Evolutionary conservation across 2,888 invertebrate genomes (phyloP).

Genomic region (Sinodicranocentrus sp.): DNA sequence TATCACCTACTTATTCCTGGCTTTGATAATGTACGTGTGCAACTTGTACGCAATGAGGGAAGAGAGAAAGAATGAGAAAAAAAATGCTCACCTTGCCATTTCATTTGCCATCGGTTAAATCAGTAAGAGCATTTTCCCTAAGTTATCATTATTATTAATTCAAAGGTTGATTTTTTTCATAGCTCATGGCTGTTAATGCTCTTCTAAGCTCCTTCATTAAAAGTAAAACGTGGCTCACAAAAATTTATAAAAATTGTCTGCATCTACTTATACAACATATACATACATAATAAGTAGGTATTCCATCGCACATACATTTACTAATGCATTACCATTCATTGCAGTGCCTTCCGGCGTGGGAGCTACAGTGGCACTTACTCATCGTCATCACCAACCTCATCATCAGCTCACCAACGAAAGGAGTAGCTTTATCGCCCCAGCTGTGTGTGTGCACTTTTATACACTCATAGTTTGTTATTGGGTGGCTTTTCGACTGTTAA

Average conservation of each 20-base stretch:
- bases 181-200: slow-evolving; percentile 41
- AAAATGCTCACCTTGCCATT: slow-evolving; percentile 45
- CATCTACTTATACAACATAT: not conserved
- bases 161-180: slow-evolving; percentile 49
- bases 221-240: slow-evolving; percentile 4
- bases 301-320: not conserved
- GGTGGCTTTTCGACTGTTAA: not conserved
- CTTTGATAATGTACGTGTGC: not conserved
- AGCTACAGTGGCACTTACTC: slow-evolving; percentile 65
- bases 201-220: slow-evolving; percentile 55
- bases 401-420: not conserved
- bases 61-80: no score
- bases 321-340: slow-evolving; percentile 42
- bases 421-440: not conserved
- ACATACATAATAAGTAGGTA: not conserved
- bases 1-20: slow-evolving; percentile 67
- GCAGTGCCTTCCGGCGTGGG: slow-evolving; percentile 63
- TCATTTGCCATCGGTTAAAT: slow-evolving; percentile 60
- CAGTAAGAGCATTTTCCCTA: slow-evolving; percentile 60
- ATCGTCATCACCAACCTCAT: slow-evolving; percentile 48
- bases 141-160: slow-evolving; percentile 64
- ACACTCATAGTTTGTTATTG: not conserved
- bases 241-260: slow-evolving; percentile 9
- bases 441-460: not conserved
- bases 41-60: not conserved